Conservation (phyloP, 2,797 vertebrate genomes). For the Chromobotia macracanthus region DNA sequence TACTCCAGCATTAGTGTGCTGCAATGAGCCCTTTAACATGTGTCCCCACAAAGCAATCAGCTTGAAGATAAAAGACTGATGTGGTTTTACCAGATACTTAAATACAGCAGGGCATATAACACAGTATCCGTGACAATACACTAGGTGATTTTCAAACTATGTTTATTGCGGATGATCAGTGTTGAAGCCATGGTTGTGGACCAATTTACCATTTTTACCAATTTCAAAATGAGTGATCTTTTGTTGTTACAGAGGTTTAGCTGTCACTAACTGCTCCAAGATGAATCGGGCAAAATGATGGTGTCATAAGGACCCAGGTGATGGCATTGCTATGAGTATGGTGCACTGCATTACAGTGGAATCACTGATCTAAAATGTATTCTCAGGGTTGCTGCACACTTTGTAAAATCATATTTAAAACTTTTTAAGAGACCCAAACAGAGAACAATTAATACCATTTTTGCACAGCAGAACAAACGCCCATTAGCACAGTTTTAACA, state of each 20-base stretch:
- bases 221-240: background rate
- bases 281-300: background rate
- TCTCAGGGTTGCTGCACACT: too few species aligned
- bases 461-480: too few species aligned
- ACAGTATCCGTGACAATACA: background rate
- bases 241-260: background rate
- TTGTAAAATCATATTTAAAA: too few species aligned
- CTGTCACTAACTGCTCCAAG: background rate
- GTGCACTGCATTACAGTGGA: background rate
- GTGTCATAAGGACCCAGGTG: background rate
- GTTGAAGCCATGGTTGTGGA: background rate
- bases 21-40: conserved; percentile 38
- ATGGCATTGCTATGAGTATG: background rate
- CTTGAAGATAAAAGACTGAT: conserved; percentile 31
- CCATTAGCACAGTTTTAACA: too few species aligned
- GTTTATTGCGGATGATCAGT: background rate
- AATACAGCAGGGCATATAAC: background rate
- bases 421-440: too few species aligned
- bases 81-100: conserved; percentile 12
- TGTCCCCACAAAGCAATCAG: conserved; percentile 34
- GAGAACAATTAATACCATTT: too few species aligned
- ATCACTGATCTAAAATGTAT: too few species aligned
- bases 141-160: background rate
- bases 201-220: background rate
- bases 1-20: conserved; percentile 59